Evolutionary conservation across 23 tunicate species (phyloP), one percentile per base, ranked within the genome.

Genomic region (Trididemnum clinides): DNA sequence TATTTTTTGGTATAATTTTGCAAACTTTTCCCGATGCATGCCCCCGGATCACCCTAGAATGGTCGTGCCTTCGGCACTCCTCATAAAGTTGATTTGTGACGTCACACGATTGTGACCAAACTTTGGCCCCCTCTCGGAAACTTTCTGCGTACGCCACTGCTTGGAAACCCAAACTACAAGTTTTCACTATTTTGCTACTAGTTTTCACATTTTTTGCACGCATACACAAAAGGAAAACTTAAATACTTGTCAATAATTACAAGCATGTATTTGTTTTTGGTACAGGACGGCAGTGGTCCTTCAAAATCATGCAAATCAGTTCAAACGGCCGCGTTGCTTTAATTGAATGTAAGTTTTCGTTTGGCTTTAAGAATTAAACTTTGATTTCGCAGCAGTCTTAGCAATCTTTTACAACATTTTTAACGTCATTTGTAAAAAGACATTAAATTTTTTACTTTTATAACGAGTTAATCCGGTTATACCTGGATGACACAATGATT

Each of bases 401-500:
- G 28, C 78, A 71, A n/a, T 18, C 15, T 15, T 20, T 15, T 10
- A 20, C n/a, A 7, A 71, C 21, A 23, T 26, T 29, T 20, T 23
- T 20, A 26, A 71, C 78, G 4, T 71, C 78, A 23, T 71, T 51
- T 7, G 51, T 23, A 33, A 51, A 71, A 51, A 7, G 25, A 4
- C 51, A 51, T 23, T 23, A 29, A 51, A 23, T 71, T 33, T 33
- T 33, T 5, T 51, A 6, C 6, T 18, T 19, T 4, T 25, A 22
- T 19, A 62, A 25, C n/a, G 69, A n/a, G 6, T 4, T 25, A 62
- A 12, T 15, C 69, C 19, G 6, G 78, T 71, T 3, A 71, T 29
- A 5, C 78, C 78, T 6, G 78, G 78, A 29, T 71, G 78, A 21
- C 78, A 71, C 10, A 71, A 30, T 26, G 77, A 10, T 7, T 28